Percentiles rank a stretch among this genome's conserved stretches.
phyloP scores from a whole-genome alignment of 2,113 vertebrate genomes.

The Peucedramus taeniatus region DNA sequence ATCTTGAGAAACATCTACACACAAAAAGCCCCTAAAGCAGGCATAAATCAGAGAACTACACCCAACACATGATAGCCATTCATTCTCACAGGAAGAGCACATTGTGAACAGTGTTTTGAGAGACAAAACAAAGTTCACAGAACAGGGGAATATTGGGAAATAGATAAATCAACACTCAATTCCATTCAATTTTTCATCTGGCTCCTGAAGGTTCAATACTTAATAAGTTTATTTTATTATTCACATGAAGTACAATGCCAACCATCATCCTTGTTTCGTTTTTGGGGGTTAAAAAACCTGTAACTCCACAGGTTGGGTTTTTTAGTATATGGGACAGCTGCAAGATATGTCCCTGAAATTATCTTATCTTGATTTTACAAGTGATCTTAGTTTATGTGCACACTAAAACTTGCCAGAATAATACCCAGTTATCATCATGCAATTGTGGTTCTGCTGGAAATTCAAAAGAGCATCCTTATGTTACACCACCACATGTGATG shows the following conservation, averaged over 20 bases:
- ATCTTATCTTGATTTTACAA: neutral
- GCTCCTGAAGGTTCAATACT: neutral
- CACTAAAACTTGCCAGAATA: neutral
- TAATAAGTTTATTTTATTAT: neutral
- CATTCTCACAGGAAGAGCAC: constrained; percentile 53
- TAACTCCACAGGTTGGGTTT: neutral
- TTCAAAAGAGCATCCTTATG: neutral
- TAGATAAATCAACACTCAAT: constrained; percentile 27
- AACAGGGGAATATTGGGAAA: constrained; percentile 46
- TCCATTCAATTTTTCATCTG: constrained; percentile 8
- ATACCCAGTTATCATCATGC: neutral
- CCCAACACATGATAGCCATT: constrained; percentile 41
- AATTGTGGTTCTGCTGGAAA: neutral
- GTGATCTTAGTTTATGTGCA: neutral
- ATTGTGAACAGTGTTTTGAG: constrained; percentile 30
- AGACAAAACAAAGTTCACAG: constrained; percentile 54
- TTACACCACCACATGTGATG: neutral
- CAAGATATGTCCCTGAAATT: neutral
- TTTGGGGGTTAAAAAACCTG: accelerated
- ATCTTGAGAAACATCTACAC: constrained; percentile 46
- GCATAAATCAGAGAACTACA: constrained; percentile 51
- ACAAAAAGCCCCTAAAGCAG: constrained; percentile 13
- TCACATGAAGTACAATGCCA: neutral
- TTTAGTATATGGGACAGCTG: neutral
- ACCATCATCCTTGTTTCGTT: neutral